Base-by-base conservation (phyloP, 1,140 invertebrate species). In the Bradysia coprophila region DNA sequence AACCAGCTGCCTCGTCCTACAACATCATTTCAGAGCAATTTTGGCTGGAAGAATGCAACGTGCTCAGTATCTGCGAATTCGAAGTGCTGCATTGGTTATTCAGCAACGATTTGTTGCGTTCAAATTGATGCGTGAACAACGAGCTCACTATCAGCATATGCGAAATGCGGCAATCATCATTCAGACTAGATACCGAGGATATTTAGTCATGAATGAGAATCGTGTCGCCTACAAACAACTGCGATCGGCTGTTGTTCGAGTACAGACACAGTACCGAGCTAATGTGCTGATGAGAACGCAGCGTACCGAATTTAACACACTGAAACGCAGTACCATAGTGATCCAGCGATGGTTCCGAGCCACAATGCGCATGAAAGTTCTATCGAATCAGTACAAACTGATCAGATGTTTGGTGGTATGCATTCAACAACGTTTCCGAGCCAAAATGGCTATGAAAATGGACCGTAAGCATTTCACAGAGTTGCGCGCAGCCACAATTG, bases 201-300 rank as follows among this genome's bases (percentile, higher is more conserved):
- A 52, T 18, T 49, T 53, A 33, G 22, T 48, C 11, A 66, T 63
- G 59, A 61, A 50, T 41, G 46, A 47, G 28, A 48, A 61, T 18
- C 57, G 57, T 28, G 23, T 51, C 19, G 21, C 50, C 3, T 74
- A 62, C 49, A 31, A 63, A 15, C 33, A 48, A 24, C 46, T 64
- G 13, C 57, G 53, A 44, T 45, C 49, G 10, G 52, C 63, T 13
- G 49, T 51, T 6, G 49, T 58, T 9, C 36, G 47, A 2, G 54
- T 76, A 22, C 72, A 77, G 52, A 51, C 28, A 3, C 55, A 56
- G 46, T 67, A 60, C 46, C 60, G 60, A 51, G 64, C 62, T 0
- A 52, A 52, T 16, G 48, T 53, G 32, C 23, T 48, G 13, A 66
- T 64, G 59, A 61, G 49, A 42, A 46, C 46, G 32, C 48, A 61